Base-by-base conservation (phyloP, 2,888 invertebrate genomes). In the Tetragonisca angustula region DNA sequence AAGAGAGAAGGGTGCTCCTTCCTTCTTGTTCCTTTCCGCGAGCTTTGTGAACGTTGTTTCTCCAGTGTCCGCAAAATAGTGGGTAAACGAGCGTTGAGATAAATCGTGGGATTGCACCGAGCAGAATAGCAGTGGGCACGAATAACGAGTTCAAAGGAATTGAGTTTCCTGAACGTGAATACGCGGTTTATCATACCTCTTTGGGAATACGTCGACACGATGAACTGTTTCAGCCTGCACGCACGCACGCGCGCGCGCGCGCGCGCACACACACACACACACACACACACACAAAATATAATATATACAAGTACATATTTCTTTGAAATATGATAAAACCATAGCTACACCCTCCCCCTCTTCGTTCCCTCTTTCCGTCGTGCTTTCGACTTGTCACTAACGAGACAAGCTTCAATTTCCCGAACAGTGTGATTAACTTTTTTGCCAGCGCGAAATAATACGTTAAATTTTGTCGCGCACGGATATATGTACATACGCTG, bases 141-240 rank as follows among this genome's bases (percentile, higher is more conserved):
- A 65, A 50, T 72, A 82, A 82, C 65, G 59, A 52, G 70, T 52
- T 70, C 70, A 81, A 82, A 81, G 75, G 59, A 82, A 82, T 82
- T 52, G 50, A 65, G 59, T 65, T 59, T 56, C 32, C n/a, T 43
- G 27, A n/a, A 17, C 21, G 43, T 72, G 67, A 81, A 80, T 79
- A 27, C 49, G 21, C 24, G 32, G 19, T 62, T 61, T 11, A 52
- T 62, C 64, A 43, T 24, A 24, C 24, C 49, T 27, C n/a, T 56
- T 36, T 56, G 72, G 54, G 2, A 61, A 62, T 64, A 43, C 21
- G 19, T 52, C 17, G 17, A 72, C 61, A 32, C 70, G 67, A 43
- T 70, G 52, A 49, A 27, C 69, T 32, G 61, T 71, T 83, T 71
- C 36, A 67, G 61, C 61, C 36, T n/a, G 6, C 36, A 36, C 36